Base-by-base conservation (phyloP, 2,888 invertebrate genomes). In the Limnephilus rhombicus region DNA sequence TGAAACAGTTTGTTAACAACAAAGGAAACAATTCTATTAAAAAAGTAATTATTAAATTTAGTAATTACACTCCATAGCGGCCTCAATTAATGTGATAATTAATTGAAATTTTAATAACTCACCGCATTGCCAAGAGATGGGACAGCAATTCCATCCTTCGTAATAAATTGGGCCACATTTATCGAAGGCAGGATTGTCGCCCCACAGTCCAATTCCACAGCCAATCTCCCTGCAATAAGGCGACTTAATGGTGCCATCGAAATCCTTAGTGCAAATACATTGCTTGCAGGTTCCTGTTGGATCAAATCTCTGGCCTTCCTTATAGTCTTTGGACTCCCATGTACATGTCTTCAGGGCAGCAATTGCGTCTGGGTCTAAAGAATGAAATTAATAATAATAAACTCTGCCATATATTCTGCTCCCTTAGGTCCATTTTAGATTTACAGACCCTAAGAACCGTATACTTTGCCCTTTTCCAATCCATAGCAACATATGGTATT, bases 61-160 rank as follows among this genome's bases (percentile, higher is more conserved):
- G n/a, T n/a, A n/a, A n/a, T n/a, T n/a, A n/a, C 31, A 31, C 31
- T 31, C 31, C 1, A 31, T 31, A 31, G 31, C 31, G 31, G 31
- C 31, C 31, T 31, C 31, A 31, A 31, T 31, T 31, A 31, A 31
- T 31, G 31, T 31, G 31, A 31, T 31, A 31, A 31, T 31, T 2
- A 34, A 7, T 49, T 68, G 29, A 18, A 83, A 31, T 13, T n/a
- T 81, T 3, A 31, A 86, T 13, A 49, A 95, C 96, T 96, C 94
- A 96, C 96, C 95, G 94, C 96, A 96, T 92, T 95, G 94, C 94
- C 96, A 96, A 13, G 94, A 95, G 49, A 95, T 95, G 0, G 96
- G 96, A 91, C 96, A 96, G 90, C 95, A 95, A 15, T 94, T 94
- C 91, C 94, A 94, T 45, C 94, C 94, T 1, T 95, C 95, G 3